Evolutionary conservation across 1,140 invertebrate species (phyloP).

Genomic region (Aphis gossypii): DNA sequence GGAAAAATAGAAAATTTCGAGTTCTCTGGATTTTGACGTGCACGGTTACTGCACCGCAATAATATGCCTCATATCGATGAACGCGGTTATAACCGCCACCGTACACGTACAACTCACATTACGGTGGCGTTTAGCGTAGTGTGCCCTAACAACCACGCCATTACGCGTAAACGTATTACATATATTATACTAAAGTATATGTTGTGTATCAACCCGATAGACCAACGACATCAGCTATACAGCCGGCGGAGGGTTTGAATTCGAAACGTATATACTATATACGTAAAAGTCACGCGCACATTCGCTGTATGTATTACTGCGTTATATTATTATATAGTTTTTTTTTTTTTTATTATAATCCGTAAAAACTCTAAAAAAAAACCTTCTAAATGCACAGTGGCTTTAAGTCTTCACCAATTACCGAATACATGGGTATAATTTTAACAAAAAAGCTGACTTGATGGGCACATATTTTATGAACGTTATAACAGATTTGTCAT

Average conservation of each 20-base stretch:
- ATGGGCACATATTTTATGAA: background rate
- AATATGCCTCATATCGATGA: background rate
- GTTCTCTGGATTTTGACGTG: no score
- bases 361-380: background rate
- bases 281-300: background rate
- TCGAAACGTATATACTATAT: background rate
- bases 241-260: background rate
- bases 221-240: background rate
- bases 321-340: background rate
- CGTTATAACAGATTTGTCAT: background rate
- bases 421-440: background rate
- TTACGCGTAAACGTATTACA: conserved; percentile 10
- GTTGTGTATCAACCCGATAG: background rate
- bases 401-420: background rate
- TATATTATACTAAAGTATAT: background rate
- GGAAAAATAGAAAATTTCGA: no score
- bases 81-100: background rate
- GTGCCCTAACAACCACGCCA: background rate
- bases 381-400: background rate
- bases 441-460: background rate
- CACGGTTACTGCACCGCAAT: background rate
- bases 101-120: conserved; percentile 3
- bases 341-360: background rate
- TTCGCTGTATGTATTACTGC: background rate
- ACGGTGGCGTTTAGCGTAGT: background rate